A percentile compares a stretch with the other conserved stretches of the same genome.
Evolutionary conservation across 2,113 vertebrate species (phyloP).

Genomic region (Chunga burmeisteri): DNA sequence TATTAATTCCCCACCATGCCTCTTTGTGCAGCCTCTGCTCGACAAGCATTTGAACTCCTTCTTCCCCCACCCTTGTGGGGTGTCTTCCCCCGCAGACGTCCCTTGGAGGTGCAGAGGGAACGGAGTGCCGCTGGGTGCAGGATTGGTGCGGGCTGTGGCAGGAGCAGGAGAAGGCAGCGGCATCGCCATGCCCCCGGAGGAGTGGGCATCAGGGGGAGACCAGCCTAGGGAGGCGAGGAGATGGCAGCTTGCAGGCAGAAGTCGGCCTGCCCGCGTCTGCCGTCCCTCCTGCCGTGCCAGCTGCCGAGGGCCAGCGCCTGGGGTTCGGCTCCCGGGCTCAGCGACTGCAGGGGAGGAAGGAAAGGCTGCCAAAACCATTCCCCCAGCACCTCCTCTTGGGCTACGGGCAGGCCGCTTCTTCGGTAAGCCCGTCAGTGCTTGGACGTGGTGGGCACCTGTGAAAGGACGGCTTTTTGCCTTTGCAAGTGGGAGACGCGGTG

Average conservation of each 20-base stretch:
- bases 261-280: not conserved
- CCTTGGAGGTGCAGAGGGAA: not conserved
- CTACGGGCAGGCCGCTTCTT: not conserved
- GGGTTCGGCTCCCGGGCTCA: not conserved
- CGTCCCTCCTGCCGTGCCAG: not conserved
- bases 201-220: not conserved
- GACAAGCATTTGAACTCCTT: not conserved
- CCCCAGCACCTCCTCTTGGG: not conserved
- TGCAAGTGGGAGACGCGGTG: accelerated
- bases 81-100: accelerated
- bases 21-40: not conserved
- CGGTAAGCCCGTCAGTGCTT: not conserved
- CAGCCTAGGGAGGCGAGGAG: not conserved
- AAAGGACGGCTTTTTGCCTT: not conserved
- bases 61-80: accelerated
- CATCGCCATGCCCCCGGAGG: accelerated
- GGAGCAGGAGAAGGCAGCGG: not conserved
- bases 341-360: not conserved
- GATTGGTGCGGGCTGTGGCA: not conserved
- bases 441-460: accelerated
- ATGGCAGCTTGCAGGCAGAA: not conserved
- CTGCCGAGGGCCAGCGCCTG: not conserved
- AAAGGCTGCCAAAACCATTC: not conserved
- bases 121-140: accelerated
- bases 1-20: not conserved